Conservation (phyloP, 2,113 vertebrate species). For the Dasyornis broadbenti region DNA sequence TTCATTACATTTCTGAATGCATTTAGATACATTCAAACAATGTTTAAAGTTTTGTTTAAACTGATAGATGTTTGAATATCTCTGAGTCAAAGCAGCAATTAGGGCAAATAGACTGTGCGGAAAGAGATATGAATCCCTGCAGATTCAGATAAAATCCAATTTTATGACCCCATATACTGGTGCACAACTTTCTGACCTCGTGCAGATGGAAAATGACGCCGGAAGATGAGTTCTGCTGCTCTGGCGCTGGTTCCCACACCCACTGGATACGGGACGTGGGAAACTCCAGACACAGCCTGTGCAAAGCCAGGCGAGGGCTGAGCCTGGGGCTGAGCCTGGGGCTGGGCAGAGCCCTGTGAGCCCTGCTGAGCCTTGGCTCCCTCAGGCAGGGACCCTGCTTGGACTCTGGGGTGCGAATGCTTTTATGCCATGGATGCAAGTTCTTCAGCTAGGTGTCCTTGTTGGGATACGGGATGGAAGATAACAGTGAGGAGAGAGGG, state of each 20-base stretch:
- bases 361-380: neutral
- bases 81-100: conserved; percentile 27
- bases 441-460: neutral
- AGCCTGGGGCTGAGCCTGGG: neutral
- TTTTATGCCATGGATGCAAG: neutral
- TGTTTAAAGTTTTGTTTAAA: conserved; percentile 54
- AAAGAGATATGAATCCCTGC: conserved; percentile 6
- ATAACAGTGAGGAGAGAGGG: neutral
- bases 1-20: conserved; percentile 45
- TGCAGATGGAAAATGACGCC: neutral
- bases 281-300: neutral
- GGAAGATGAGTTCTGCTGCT: neutral
- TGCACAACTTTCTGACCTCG: neutral
- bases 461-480: neutral
- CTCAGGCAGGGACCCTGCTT: accelerated
- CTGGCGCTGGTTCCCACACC: neutral
- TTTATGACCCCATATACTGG: neutral
- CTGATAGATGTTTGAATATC: conserved; percentile 29
- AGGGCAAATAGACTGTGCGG: neutral
- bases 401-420: too few species aligned
- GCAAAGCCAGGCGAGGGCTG: neutral
- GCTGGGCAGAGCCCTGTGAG: neutral
- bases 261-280: neutral
- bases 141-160: conserved; percentile 5
- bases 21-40: conserved; percentile 25